These are phyloP conservation scores for Trachymyrmex cornetzi DNA, from an alignment of 1,140 invertebrate genomes.

Conservation along the genomic window DNA sequence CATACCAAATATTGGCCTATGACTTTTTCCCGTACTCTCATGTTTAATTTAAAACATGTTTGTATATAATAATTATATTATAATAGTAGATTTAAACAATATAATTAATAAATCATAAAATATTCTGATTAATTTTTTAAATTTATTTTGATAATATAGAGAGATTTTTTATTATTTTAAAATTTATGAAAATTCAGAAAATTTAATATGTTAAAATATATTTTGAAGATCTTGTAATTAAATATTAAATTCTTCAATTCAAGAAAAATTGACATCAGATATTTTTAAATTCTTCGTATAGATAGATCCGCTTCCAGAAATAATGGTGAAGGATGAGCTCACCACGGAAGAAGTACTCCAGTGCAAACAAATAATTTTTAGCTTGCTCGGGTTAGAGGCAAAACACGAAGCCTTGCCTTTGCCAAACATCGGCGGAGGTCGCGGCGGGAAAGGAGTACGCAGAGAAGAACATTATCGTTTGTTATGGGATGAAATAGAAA, in stretches of 20 bases:
- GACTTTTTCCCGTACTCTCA: slow-evolving; percentile 95
- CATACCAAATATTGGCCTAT: slow-evolving; percentile 97
- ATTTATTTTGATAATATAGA: neutral
- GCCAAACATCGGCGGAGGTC: slow-evolving; percentile 87
- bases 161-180: slow-evolving; percentile 23
- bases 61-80: slow-evolving; percentile 51
- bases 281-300: slow-evolving; percentile 77
- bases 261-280: neutral
- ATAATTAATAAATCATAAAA: slow-evolving; percentile 26
- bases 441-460: slow-evolving; percentile 88
- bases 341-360: slow-evolving; percentile 94
- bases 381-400: slow-evolving; percentile 93
- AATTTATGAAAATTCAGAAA: neutral
- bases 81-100: neutral
- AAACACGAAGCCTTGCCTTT: slow-evolving; percentile 93
- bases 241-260: neutral
- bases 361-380: slow-evolving; percentile 95
- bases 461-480: slow-evolving; percentile 96
- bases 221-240: neutral
- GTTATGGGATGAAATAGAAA: slow-evolving; percentile 96
- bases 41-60: slow-evolving; percentile 95
- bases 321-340: slow-evolving; percentile 94
- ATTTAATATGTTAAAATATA: neutral
- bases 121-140: neutral
- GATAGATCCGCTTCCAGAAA: slow-evolving; percentile 93